phyloP scores from a whole-genome alignment of 2,797 vertebrate genomes.

The Sitta carolinensis region DNA sequence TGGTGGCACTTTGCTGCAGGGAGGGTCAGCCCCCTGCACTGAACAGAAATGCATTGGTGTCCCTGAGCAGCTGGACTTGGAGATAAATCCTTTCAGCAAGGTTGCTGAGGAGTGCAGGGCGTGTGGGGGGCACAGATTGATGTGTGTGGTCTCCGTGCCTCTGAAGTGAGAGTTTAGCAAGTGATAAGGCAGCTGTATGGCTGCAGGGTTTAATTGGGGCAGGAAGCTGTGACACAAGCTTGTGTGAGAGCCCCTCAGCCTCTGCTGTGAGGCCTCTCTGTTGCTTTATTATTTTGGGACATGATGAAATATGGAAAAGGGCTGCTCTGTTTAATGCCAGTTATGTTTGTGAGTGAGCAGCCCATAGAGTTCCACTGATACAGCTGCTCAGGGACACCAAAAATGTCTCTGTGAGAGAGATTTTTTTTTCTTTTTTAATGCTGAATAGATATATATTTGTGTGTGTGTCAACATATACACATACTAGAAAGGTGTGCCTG shows the following conservation, averaged over 20 bases:
- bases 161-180: background rate
- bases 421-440: background rate
- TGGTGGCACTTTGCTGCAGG: background rate
- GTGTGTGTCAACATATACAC: background rate
- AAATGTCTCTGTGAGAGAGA: background rate
- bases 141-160: background rate
- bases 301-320: background rate
- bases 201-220: background rate
- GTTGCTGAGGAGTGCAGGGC: background rate
- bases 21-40: background rate
- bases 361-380: background rate
- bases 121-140: background rate
- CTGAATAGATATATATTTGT: background rate
- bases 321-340: background rate
- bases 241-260: background rate
- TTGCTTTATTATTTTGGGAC: background rate
- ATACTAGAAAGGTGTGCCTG: background rate
- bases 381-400: fast-evolving
- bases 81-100: background rate
- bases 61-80: background rate
- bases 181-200: background rate
- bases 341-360: background rate
- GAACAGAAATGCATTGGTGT: background rate
- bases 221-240: background rate
- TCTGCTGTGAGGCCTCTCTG: background rate